Evolutionary conservation across 2,113 vertebrate species (phyloP), one percentile per base, ranked within the genome.

Genomic region (Orientallactaga bullata): DNA sequence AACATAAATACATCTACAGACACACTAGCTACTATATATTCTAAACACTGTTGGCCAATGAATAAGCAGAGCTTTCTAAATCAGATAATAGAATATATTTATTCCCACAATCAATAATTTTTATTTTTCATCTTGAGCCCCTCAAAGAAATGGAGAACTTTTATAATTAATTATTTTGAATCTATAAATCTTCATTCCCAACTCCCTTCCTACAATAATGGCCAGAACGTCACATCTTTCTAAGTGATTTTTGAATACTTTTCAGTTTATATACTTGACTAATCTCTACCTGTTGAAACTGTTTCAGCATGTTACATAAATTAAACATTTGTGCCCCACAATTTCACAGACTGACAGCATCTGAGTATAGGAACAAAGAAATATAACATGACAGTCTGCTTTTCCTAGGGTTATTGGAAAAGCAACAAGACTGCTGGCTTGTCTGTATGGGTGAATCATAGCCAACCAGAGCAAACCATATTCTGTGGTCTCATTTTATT

Each of bases 1-100:
- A 98, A 99, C 98, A 99, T 98, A 99, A 99, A 99, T 99, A 99
- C 98, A 99, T 99, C 98, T 99, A 98, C 98, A 99, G 99, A 99
- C 98, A 99, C 98, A 98, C 98, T 98, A 98, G 98, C 98, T 98
- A 98, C 98, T 98, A 99, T 98, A 98, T 98, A 99, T 99, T 98
- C 98, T 98, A 99, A 99, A 99, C 98, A 99, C 98, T 99, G 98
- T 98, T 98, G 96, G 98, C 98, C 98, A 99, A 98, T 99, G 98
- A 97, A 98, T 98, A 98, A 98, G 98, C 98, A 98, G 98, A 98
- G 96, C 97, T 98, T 98, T 99, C 97, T 98, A 98, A 98, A 98
- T 98, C 98, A 98, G 98, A 98, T 98, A 98, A 98, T 98, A 98
- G 98, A 98, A 98, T 97, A 96, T 98, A 98, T 98, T 98, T 98